Conservation (phyloP, 2,888 invertebrate genomes). For the Exephanes ischioxanthus region DNA sequence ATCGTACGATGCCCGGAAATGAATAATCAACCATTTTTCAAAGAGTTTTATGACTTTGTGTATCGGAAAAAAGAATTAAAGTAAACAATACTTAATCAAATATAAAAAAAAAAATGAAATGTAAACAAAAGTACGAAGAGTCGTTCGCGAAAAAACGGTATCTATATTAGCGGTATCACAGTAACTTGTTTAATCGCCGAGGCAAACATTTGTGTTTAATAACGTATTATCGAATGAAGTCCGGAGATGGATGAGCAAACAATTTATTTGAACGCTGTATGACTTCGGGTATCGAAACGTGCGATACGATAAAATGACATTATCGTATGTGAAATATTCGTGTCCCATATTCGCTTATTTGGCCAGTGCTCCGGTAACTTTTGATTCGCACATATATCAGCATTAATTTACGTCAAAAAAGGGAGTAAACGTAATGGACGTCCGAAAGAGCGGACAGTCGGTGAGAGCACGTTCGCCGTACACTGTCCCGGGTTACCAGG, state of each 20-base stretch:
- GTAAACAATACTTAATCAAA: neutral
- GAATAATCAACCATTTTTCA: neutral
- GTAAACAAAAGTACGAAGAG: neutral
- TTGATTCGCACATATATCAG: neutral
- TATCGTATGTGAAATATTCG: neutral
- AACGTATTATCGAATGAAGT: neutral
- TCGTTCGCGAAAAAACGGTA: too few relatives aligned
- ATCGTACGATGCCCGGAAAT: too few relatives aligned
- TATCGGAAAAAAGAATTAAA: neutral
- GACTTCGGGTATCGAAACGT: neutral
- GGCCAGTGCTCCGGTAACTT: neutral
- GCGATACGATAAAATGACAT: neutral
- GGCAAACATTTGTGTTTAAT: neutral
- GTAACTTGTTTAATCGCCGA: neutral
- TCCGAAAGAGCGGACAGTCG: neutral
- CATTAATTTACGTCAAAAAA: slow-evolving; percentile 16
- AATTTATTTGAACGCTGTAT: neutral
- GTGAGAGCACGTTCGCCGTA: neutral
- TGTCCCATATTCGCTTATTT: neutral
- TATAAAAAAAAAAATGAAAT: neutral
- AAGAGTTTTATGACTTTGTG: neutral
- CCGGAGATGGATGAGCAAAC: neutral
- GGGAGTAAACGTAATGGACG: neutral
- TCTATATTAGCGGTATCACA: neutral
- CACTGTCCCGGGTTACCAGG: neutral